Evolutionary conservation across 2,888 invertebrate species (phyloP), one percentile per base, ranked within the genome.

Genomic region (Stenodera caucasica): DNA sequence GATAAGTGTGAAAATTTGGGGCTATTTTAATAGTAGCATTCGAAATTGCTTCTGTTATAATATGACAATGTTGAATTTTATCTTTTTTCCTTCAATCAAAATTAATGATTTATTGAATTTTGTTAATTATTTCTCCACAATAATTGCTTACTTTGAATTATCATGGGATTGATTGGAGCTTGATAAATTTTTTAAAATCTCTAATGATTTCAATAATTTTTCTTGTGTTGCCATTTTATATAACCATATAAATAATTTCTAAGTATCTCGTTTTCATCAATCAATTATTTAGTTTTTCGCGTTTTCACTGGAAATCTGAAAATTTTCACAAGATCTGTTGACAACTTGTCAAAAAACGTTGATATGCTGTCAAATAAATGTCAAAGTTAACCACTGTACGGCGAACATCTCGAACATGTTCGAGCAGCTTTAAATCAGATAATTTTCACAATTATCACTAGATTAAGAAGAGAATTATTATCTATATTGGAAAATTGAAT

Each of bases 41-140:
- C 72, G 86, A 86, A 69, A 92, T 86, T 68, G 88, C 87, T 75
- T 92, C 91, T 15, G 89, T 87, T 60, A 92, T 86, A 54, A 86
- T 82, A 71, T 87, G 84, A 75, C 91, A 92, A 76, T 89, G 86
- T 50, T 84, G 81, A 61, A 91, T 85, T 78, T 90, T 91, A 67
- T 92, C 92, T 73, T 90, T 91, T 81, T 88, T 89, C 75, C 89
- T 62, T 18, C 4, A 57, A 57, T 53, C 58, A 29, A 9, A n/a
- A 55, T 12, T 45, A 53, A 33, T 26, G 40, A n/a, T 55, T 18
- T 11, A 11, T 29, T 35, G 18, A 33, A 49, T 51, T 53, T 55
- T 49, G 55, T 55, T 49, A 49, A 45, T 32, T 58, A 54, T 45
- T 45, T 21, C 3, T 11, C 0, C 12, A 32, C 5, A 21, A 21